A percentile compares a stretch with the other conserved stretches of the same genome.
These are phyloP conservation scores for Galemys pyrenaicus DNA, from an alignment of 2,113 vertebrate species.

Conservation along the genomic window DNA sequence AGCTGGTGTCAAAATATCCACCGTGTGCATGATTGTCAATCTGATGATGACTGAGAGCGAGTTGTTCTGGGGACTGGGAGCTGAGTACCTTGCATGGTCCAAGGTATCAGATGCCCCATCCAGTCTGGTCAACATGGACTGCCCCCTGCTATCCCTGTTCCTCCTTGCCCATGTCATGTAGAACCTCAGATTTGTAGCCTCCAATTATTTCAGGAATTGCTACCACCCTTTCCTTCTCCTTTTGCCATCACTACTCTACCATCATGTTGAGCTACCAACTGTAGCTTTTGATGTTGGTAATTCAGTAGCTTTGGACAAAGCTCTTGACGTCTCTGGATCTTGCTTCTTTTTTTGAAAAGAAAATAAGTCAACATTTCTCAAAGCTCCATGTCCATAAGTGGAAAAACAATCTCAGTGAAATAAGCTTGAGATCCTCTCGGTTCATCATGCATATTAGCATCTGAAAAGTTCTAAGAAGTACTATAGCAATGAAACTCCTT, in stretches of 20 bases:
- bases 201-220: background rate
- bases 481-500: background rate
- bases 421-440: background rate
- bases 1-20: background rate
- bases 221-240: background rate
- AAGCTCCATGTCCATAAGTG: background rate
- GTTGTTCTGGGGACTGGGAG: background rate
- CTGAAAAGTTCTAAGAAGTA: background rate
- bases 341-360: conserved; percentile 33
- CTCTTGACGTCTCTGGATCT: background rate
- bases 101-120: background rate
- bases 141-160: background rate
- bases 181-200: background rate
- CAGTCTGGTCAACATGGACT: background rate
- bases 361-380: conserved; percentile 13
- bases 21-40: too few species aligned
- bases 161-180: background rate
- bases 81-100: background rate
- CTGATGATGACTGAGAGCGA: background rate
- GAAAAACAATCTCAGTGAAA: background rate
- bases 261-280: background rate
- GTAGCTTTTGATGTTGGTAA: background rate
- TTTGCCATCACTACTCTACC: background rate
- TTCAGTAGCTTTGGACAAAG: background rate
- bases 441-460: background rate